Percentiles rank a stretch among this genome's conserved stretches.
Evolutionary conservation across 2,113 vertebrate species (phyloP).

Genomic region (Thamnophis sirtalis): DNA sequence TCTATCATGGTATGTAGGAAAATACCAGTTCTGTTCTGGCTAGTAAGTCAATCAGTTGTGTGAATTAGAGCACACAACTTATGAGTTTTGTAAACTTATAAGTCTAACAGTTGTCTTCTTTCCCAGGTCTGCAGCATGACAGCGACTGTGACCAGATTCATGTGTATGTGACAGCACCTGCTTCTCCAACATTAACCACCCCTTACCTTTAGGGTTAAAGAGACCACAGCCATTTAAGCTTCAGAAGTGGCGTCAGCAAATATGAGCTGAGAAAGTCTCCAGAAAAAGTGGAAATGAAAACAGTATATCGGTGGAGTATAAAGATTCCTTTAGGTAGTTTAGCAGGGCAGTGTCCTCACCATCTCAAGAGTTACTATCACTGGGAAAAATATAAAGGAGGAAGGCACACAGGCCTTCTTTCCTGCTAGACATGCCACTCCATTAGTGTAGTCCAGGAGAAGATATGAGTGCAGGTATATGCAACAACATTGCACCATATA

Average conservation of each 20-base stretch:
- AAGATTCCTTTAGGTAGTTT: slow-evolving; percentile 9
- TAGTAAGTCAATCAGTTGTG: not conserved
- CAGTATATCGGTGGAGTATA: not conserved
- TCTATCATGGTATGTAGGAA: not conserved
- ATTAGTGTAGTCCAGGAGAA: slow-evolving; percentile 1
- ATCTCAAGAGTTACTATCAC: slow-evolving; percentile 15
- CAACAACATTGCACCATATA: not conserved
- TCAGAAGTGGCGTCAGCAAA: slow-evolving; percentile 33
- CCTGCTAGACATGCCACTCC: not conserved
- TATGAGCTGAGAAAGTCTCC: slow-evolving; percentile 34
- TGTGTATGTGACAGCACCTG: slow-evolving; percentile 47
- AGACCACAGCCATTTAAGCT: slow-evolving; percentile 31
- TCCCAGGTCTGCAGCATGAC: slow-evolving; percentile 64
- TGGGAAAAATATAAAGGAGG: not conserved
- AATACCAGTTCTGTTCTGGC: not conserved
- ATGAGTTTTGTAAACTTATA: not conserved
- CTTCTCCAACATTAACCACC: slow-evolving; percentile 20
- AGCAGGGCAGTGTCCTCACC: slow-evolving; percentile 39
- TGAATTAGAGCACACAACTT: not conserved
- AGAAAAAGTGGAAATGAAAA: slow-evolving; percentile 42
- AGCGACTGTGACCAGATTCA: slow-evolving; percentile 30
- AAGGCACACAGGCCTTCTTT: not conserved
- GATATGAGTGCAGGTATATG: not conserved
- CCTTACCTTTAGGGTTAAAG: slow-evolving; percentile 53
- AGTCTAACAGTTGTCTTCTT: slow-evolving; percentile 14